Evolutionary conservation across 2,888 invertebrate genomes (phyloP).

Genomic region (Philhelius pedissequus): DNA sequence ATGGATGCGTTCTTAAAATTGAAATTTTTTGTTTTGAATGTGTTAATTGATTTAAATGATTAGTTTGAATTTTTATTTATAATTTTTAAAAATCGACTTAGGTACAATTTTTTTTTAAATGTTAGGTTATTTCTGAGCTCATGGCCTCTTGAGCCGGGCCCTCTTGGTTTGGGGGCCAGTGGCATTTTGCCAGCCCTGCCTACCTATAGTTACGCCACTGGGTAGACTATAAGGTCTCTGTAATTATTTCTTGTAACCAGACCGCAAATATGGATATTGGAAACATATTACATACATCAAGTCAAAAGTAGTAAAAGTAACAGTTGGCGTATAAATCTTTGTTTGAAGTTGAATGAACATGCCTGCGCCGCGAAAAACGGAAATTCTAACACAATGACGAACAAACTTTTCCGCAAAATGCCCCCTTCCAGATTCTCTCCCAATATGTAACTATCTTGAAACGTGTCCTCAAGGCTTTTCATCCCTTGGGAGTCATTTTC

Average conservation of each 20-base stretch:
- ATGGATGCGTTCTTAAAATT: too few relatives aligned
- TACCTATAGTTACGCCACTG: too few relatives aligned
- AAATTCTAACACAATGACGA: constrained; percentile 21
- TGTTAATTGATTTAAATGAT: too few relatives aligned
- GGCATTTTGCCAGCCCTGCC: too few relatives aligned
- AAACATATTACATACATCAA: not conserved
- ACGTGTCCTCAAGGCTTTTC: constrained; percentile 7
- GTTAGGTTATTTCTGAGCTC: too few relatives aligned
- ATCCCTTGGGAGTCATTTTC: constrained; percentile 11
- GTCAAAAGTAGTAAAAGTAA: not conserved
- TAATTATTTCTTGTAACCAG: constrained; percentile 14
- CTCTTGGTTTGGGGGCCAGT: too few relatives aligned
- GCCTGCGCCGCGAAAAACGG: constrained; percentile 18
- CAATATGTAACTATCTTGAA: constrained; percentile 7
- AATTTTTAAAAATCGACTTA: too few relatives aligned
- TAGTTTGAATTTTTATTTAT: too few relatives aligned
- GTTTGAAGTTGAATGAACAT: constrained; percentile 15
- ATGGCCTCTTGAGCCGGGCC: too few relatives aligned
- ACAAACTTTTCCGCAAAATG: constrained; percentile 2
- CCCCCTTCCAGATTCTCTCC: not conserved
- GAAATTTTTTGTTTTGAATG: too few relatives aligned
- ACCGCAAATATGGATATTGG: not conserved
- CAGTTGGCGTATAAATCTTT: constrained; percentile 12
- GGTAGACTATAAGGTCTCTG: too few relatives aligned
- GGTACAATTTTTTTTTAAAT: too few relatives aligned